Conservation (phyloP, 1,140 invertebrate species). For the Zelostemma sp. region DNA sequence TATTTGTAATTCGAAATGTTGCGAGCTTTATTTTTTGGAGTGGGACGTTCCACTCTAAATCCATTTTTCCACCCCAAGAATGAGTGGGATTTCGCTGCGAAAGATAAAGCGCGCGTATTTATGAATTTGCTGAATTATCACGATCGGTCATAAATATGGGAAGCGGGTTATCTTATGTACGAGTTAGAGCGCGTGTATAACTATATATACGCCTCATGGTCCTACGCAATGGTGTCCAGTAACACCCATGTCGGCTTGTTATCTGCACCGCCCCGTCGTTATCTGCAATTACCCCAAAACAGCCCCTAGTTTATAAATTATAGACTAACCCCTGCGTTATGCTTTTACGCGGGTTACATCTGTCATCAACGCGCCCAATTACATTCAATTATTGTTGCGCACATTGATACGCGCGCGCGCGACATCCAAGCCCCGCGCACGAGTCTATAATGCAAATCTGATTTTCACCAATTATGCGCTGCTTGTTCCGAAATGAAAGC, state of each 20-base stretch:
- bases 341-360: conserved; percentile 55
- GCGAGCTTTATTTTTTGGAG: no score
- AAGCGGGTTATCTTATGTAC: conserved; percentile 11
- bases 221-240: conserved; percentile 65
- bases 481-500: neutral
- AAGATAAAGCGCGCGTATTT: no score
- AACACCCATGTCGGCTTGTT: conserved; percentile 70
- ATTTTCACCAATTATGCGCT: conserved; percentile 1
- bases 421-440: no score
- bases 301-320: conserved; percentile 70
- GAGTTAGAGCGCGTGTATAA: conserved; percentile 43
- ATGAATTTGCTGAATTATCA: no score
- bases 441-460: no score
- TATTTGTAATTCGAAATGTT: no score
- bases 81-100: no score
- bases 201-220: conserved; percentile 54
- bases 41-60: no score
- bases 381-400: conserved; percentile 54
- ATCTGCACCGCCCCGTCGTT: conserved; percentile 68
- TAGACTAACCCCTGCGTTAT: conserved; percentile 58
- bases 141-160: conserved; percentile 19
- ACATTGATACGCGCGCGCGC: conserved; percentile 27
- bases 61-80: no score
- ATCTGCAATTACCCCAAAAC: conserved; percentile 71
- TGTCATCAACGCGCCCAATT: conserved; percentile 62